Conservation (phyloP, 2,113 vertebrate species). For the Strix aluco region DNA sequence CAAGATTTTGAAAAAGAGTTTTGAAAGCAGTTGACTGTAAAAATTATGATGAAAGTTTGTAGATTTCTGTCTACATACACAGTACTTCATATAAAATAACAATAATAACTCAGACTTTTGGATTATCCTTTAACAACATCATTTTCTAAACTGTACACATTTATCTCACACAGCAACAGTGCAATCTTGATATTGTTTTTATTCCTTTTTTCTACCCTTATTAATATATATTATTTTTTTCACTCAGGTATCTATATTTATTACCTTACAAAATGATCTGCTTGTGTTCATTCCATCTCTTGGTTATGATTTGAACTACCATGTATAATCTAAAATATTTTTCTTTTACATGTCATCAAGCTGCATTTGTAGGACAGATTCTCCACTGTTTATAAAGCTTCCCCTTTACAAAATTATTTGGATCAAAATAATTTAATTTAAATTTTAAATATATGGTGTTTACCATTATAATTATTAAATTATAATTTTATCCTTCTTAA, state of each 20-base stretch:
- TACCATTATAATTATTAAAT: background rate
- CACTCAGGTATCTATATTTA: background rate
- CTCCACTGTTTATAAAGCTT: background rate
- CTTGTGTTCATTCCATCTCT: background rate
- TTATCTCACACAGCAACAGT: background rate
- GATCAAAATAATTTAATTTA: background rate
- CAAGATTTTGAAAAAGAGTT: background rate
- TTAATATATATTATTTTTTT: background rate
- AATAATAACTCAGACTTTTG: background rate
- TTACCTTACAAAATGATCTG: background rate
- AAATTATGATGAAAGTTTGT: background rate
- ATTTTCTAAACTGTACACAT: background rate
- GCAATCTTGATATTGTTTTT: background rate
- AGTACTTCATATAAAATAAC: background rate
- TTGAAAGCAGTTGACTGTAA: background rate
- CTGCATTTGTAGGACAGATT: background rate
- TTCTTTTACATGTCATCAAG: background rate
- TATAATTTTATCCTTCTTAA: constrained; percentile 15
- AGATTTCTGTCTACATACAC: background rate
- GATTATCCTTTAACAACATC: background rate
- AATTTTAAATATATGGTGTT: background rate
- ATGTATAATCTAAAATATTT: background rate
- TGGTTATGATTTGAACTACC: background rate
- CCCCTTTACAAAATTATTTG: background rate
- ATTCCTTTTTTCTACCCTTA: background rate